Evolutionary conservation across 2,797 vertebrate species (phyloP).

Genomic region (Bovichtus diacanthus): DNA sequence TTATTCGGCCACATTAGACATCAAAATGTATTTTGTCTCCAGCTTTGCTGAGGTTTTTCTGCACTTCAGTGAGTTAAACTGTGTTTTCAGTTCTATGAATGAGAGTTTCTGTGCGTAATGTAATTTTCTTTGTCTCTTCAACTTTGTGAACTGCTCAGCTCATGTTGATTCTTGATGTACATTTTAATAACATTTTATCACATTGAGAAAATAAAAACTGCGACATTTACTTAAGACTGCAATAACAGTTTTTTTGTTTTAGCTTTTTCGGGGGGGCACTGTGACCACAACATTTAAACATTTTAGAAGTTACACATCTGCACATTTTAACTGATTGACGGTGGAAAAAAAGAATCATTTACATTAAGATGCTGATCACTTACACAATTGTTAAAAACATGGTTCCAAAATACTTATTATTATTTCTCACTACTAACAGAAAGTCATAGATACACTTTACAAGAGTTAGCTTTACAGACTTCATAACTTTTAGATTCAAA

Average conservation of each 20-base stretch:
- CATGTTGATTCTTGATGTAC: background rate
- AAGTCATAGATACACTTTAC: too few relatives aligned
- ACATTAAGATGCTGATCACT: too few relatives aligned
- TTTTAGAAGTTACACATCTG: background rate
- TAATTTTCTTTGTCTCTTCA: background rate
- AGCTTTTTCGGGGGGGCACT: too few relatives aligned
- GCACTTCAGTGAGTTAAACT: background rate
- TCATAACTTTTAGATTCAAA: too few relatives aligned
- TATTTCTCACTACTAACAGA: too few relatives aligned
- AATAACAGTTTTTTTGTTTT: background rate
- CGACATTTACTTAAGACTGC: background rate
- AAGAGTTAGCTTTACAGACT: too few relatives aligned
- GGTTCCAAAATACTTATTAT: too few relatives aligned
- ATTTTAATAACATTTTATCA: background rate
- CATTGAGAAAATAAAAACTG: background rate
- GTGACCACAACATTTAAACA: background rate
- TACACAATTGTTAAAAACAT: too few relatives aligned
- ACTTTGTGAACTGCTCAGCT: background rate
- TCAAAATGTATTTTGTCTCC: background rate
- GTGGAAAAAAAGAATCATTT: too few relatives aligned
- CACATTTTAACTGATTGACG: too few relatives aligned
- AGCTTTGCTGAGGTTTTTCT: background rate
- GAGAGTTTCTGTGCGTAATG: background rate
- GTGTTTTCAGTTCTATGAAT: background rate
- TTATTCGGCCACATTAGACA: background rate